phyloP scores from a whole-genome alignment of 2,113 vertebrate genomes.

The Nothocercus julius region DNA sequence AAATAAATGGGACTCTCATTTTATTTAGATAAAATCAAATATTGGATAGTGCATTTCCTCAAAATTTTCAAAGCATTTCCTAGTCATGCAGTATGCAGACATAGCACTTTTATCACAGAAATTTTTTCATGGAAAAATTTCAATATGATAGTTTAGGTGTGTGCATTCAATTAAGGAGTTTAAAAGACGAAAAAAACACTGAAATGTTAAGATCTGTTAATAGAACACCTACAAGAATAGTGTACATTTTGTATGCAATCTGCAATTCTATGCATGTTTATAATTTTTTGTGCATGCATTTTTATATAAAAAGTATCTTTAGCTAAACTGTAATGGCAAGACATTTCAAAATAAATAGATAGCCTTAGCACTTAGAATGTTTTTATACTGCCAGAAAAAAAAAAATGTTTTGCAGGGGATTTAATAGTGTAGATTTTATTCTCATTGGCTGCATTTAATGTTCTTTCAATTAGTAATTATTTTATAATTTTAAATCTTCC shows the following conservation, averaged over 20 bases:
- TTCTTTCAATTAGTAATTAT: background rate
- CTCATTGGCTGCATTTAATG: background rate
- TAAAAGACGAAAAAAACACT: background rate
- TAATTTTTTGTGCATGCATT: background rate
- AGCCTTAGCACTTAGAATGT: background rate
- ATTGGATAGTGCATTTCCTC: background rate
- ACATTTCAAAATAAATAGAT: background rate
- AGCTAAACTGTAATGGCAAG: background rate
- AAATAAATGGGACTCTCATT: background rate
- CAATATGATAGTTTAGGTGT: background rate
- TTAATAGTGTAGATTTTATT: background rate
- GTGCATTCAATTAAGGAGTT: background rate
- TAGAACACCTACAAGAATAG: background rate
- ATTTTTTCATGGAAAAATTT: too few relatives aligned
- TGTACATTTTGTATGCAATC: background rate
- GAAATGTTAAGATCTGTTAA: background rate
- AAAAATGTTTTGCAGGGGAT: background rate
- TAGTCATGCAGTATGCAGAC: background rate
- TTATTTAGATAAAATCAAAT: background rate
- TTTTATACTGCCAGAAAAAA: background rate
- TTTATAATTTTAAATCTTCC: slow-evolving; percentile 26
- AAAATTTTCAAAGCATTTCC: background rate
- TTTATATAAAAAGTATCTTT: background rate
- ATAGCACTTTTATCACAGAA: background rate
- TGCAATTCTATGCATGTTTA: background rate